Evolutionary conservation across 2,797 vertebrate species (phyloP), one percentile per base, ranked within the genome.

Genomic region (Poeciliopsis turneri): DNA sequence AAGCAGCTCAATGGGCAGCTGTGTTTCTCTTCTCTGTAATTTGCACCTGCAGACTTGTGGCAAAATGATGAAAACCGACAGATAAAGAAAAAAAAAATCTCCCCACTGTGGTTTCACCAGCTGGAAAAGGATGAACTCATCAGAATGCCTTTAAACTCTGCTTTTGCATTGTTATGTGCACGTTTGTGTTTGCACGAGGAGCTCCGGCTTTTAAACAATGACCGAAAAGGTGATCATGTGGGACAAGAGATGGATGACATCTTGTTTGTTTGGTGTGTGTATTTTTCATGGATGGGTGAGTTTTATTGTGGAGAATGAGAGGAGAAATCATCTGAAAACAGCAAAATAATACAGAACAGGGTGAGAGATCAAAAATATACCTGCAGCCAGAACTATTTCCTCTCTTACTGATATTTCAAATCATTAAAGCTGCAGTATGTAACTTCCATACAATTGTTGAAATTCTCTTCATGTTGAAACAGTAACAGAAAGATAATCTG

Each of bases 11-110:
- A 78, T 86, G 86, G 83, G 90, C 90, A 89, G 79, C 72, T 87
- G 72, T 87, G 88, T 86, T 85, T 88, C 84, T 87, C 82, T 85
- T 83, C 76, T 86, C 80, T 81, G 66, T 46, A 6, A 78, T 74
- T 76, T 82, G 80, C 86, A 91, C 89, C 87, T 90, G 88, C 84
- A 85, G 76, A 81, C 39, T 72, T 81, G 83, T 79, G 82, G 78
- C 33, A 75, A 59, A 79, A 57, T 43, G 18, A 76, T 30, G 76
- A 59, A 77, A 55, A 66, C 25, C 23, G 39, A 69, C 43, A 59
- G 55, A 78, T 55, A 72, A 23, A 73, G 51, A 73, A 43, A 11
- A 36, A 4, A 28, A 25, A 61, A 39, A 23, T 36, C 13, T 46
- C 7, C 33, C 53, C 33, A 46, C 78, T 36, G 39, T 57, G 66